Percentiles rank a stretch among this genome's conserved stretches.
These are phyloP conservation scores for Grus americana DNA, from an alignment of 2,113 vertebrate genomes.

Conservation along the genomic window DNA sequence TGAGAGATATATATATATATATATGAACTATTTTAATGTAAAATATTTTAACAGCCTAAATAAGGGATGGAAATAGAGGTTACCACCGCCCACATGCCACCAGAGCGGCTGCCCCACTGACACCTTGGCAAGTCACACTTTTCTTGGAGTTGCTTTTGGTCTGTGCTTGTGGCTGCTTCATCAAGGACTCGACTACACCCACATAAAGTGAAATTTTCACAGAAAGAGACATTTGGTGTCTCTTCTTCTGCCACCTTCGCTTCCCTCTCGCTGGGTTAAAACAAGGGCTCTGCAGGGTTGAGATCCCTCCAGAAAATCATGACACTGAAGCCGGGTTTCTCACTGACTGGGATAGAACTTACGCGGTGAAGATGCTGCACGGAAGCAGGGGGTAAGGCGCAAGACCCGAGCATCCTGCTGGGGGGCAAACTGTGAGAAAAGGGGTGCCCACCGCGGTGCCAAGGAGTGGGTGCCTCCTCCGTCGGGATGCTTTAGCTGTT, in stretches of 20 bases:
- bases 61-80: not conserved
- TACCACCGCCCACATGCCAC: not conserved
- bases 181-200: not conserved
- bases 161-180: not conserved
- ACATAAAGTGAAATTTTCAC: rapidly evolving
- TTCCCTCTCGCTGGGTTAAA: not conserved
- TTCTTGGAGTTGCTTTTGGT: not conserved
- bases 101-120: not conserved
- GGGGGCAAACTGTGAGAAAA: rapidly evolving
- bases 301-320: rapidly evolving
- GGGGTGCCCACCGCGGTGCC: rapidly evolving
- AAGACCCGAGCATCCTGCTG: not conserved
- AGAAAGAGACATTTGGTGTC: too few relatives aligned
- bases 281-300: not conserved
- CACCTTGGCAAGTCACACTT: rapidly evolving
- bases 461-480: not conserved
- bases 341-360: not conserved
- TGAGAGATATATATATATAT: too few relatives aligned
- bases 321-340: rapidly evolving
- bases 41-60: not conserved
- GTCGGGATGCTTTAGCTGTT: rapidly evolving
- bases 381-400: rapidly evolving
- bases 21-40: not conserved
- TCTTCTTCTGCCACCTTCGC: too few relatives aligned
- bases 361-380: rapidly evolving